Percentiles rank a stretch among this genome's conserved stretches.
Conservation (phyloP, 1,140 invertebrate species). For the Hirudo medicinalis region DNA sequence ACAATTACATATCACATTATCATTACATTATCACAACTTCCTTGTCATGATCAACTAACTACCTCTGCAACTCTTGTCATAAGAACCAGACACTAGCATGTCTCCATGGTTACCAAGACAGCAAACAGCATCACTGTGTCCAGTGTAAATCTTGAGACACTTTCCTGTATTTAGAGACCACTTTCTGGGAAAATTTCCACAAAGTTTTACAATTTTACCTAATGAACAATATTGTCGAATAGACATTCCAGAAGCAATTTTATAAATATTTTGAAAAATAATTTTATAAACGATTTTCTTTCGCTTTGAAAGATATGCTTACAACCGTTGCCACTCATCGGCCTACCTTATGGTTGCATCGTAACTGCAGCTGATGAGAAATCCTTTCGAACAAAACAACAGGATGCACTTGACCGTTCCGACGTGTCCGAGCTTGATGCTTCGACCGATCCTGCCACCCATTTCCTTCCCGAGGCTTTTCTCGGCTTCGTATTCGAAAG, state of each 20-base stretch:
- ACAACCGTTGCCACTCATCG: no score
- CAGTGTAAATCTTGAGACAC: constrained; percentile 38
- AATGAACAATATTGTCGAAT: no score
- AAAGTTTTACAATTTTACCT: no score
- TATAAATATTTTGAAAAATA: no score
- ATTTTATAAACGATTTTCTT: no score
- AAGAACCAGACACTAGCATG: constrained; percentile 33
- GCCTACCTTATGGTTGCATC: not conserved
- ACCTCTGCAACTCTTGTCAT: constrained; percentile 39
- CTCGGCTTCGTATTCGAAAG: no score
- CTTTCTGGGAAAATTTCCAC: constrained; percentile 27
- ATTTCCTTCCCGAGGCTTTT: no score
- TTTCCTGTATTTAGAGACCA: constrained; percentile 38
- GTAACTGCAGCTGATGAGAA: not conserved
- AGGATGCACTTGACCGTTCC: not conserved
- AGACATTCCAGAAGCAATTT: no score
- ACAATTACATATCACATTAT: no score
- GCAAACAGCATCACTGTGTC: constrained; percentile 37
- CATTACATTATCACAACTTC: not conserved
- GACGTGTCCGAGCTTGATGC: not conserved
- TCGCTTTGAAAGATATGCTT: no score
- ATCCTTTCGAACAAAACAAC: not conserved
- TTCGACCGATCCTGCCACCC: no score
- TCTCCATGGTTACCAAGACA: constrained; percentile 30
- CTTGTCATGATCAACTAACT: not conserved